A percentile compares a stretch with the other conserved stretches of the same genome.
Conservation (phyloP, 2,888 invertebrate genomes). For the Calephelis perditalis region DNA sequence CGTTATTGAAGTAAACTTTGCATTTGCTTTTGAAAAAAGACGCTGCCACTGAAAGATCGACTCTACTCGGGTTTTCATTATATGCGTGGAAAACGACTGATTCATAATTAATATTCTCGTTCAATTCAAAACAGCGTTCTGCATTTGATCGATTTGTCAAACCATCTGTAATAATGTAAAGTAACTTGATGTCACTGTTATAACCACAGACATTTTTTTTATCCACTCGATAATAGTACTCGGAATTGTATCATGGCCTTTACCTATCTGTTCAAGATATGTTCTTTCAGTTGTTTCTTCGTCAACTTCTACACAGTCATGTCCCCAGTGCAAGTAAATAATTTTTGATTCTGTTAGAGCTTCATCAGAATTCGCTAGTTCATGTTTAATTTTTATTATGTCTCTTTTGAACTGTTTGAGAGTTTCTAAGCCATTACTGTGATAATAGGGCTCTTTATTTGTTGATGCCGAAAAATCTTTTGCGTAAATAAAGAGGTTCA, state of each 20-base stretch:
- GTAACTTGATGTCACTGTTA: slow-evolving; percentile 32
- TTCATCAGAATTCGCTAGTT: slow-evolving; percentile 24
- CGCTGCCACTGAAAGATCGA: slow-evolving; percentile 37
- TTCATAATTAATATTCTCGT: slow-evolving; percentile 36
- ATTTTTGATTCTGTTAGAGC: slow-evolving; percentile 30
- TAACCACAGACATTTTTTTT: slow-evolving; percentile 18
- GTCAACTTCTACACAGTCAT: slow-evolving; percentile 32
- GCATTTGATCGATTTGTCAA: slow-evolving; percentile 19
- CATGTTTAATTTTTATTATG: slow-evolving; percentile 30
- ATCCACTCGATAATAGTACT: slow-evolving; percentile 27
- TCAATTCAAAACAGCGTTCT: slow-evolving; percentile 29
- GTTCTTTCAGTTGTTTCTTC: slow-evolving; percentile 27
- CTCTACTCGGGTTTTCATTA: slow-evolving; percentile 17
- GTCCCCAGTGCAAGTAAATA: slow-evolving; percentile 39
- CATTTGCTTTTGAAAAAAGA: slow-evolving; percentile 36
- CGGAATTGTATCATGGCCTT: slow-evolving; percentile 26
- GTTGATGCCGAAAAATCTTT: slow-evolving; percentile 37
- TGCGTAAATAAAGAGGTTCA: slow-evolving; percentile 34
- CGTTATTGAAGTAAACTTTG: slow-evolving; percentile 34
- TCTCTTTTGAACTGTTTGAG: slow-evolving; percentile 33
- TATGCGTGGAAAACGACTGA: slow-evolving; percentile 37
- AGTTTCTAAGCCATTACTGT: slow-evolving; percentile 33
- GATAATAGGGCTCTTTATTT: slow-evolving; percentile 27
- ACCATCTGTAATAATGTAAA: slow-evolving; percentile 41
- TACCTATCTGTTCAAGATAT: slow-evolving; percentile 17